Percentiles rank a stretch among this genome's conserved stretches.
These are phyloP conservation scores for Cryptoleucopteryx plumbea DNA, from an alignment of 2,113 vertebrate genomes.

Conservation along the genomic window DNA sequence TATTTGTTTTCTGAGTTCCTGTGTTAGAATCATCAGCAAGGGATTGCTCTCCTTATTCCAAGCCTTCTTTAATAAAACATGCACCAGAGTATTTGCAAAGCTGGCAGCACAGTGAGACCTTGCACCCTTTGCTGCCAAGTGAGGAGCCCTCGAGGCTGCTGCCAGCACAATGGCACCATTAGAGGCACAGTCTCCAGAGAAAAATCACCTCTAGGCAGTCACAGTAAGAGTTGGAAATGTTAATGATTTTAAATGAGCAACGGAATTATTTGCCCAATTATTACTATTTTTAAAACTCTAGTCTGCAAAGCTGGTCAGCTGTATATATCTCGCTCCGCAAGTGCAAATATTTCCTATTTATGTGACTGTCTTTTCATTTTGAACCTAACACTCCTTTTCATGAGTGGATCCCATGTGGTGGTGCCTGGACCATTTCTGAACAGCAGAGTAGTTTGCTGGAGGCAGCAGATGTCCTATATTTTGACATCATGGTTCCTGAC, in stretches of 20 bases:
- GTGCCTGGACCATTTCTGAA: neutral
- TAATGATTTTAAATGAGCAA: neutral
- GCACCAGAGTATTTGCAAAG: neutral
- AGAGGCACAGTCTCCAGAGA: neutral
- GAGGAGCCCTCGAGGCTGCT: neutral
- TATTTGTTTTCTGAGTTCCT: neutral
- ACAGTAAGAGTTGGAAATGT: neutral
- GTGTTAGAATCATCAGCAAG: neutral
- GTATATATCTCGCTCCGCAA: fast-evolving
- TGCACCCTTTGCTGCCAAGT: neutral
- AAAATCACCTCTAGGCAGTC: neutral
- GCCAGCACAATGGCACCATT: neutral
- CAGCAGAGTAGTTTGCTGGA: neutral
- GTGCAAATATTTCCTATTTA: neutral
- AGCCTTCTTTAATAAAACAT: neutral
- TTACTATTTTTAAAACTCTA: neutral
- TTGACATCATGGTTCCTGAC: neutral
- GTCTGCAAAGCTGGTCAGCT: neutral
- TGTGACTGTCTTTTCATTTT: neutral
- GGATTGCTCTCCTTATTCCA: neutral
- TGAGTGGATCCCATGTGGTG: neutral
- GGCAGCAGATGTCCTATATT: conserved; percentile 28
- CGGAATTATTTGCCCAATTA: neutral
- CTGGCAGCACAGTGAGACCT: neutral
- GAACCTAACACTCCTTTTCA: neutral